Conservation (phyloP, 2,888 invertebrate genomes). For the Formica aserva region DNA sequence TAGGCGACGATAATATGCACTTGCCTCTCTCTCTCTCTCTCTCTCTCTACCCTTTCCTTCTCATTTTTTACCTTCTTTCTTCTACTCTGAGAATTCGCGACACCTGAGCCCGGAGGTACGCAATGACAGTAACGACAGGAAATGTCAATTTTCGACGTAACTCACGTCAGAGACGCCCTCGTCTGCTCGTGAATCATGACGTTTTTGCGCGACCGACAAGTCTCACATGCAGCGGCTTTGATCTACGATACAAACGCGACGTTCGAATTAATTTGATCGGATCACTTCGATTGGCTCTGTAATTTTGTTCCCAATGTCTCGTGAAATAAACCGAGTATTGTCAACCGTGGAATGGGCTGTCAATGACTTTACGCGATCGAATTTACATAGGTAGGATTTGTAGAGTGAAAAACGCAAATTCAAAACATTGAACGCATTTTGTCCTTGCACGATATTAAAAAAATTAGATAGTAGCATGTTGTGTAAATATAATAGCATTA, state of each 20-base stretch:
- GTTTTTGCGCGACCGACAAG: not conserved
- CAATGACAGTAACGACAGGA: conserved; percentile 5
- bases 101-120: not conserved
- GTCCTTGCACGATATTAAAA: not conserved
- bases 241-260: conserved; percentile 3
- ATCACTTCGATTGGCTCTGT: not conserved
- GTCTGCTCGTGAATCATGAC: not conserved
- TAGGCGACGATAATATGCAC: conserved; percentile 19
- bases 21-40: not conserved
- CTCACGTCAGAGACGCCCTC: not conserved
- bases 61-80: not conserved
- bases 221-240: not conserved
- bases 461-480: not conserved
- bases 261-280: not conserved
- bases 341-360: not conserved
- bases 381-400: not conserved
- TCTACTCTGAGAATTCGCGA: not conserved
- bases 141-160: conserved; percentile 23
- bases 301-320: not conserved
- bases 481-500: not conserved
- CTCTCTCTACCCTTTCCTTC: not conserved
- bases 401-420: not conserved
- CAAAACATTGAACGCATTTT: not conserved
- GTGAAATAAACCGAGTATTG: not conserved
- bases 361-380: not conserved